Percentiles rank a stretch among this genome's conserved stretches.
These are phyloP conservation scores for Anas platyrhynchos DNA, from an alignment of 2,113 vertebrate genomes.

Conservation along the genomic window DNA sequence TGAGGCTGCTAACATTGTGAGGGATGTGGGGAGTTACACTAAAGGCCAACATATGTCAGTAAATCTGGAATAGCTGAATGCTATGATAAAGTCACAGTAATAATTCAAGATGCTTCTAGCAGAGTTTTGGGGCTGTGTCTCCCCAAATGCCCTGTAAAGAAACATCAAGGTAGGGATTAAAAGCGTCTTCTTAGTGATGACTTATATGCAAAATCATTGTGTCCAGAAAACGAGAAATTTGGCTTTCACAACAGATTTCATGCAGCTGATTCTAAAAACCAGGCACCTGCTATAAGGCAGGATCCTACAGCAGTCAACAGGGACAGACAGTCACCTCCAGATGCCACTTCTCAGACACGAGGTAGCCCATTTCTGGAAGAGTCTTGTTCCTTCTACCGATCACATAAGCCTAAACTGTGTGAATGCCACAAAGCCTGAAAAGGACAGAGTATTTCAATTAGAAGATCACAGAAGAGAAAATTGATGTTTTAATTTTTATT, in stretches of 20 bases:
- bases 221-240: not conserved
- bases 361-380: not conserved
- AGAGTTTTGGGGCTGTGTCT: not conserved
- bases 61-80: conserved; percentile 51
- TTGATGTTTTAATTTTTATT: conserved; percentile 14
- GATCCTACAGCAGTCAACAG: not conserved
- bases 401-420: not conserved
- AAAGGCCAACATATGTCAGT: conserved; percentile 50
- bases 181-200: not conserved
- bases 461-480: not conserved
- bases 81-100: conserved; percentile 12
- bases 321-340: not conserved
- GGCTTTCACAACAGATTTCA: not conserved
- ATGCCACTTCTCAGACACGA: not conserved
- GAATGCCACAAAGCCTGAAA: not conserved
- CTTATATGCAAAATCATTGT: not conserved
- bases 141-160: not conserved
- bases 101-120: conserved; percentile 20
- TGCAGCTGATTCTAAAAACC: not conserved
- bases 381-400: not conserved
- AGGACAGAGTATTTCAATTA: not conserved
- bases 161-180: not conserved
- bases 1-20: conserved; percentile 36
- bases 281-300: not conserved
- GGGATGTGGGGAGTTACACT: not conserved